Evolutionary conservation across 2,888 invertebrate species (phyloP).

Genomic region (Halictus ligatus): DNA sequence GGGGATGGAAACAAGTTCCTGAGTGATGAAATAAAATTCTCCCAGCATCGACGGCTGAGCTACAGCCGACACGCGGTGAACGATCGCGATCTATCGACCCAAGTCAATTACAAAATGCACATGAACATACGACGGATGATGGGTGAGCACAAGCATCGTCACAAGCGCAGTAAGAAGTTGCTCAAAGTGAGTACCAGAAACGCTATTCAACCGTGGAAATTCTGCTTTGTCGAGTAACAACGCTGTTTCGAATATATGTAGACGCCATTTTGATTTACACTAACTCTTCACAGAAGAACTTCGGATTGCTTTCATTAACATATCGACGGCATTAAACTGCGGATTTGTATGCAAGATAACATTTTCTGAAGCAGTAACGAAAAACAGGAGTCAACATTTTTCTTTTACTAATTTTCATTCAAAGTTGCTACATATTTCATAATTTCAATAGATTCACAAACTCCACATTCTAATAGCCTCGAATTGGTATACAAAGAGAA

Average conservation of each 20-base stretch:
- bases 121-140: conserved; percentile 95
- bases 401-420: background rate
- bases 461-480: too few relatives aligned
- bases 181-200: conserved; percentile 87
- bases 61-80: conserved; percentile 96
- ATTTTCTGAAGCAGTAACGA: background rate
- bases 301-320: too few relatives aligned
- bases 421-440: background rate
- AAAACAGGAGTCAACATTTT: background rate
- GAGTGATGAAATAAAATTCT: conserved; percentile 41
- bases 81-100: conserved; percentile 94
- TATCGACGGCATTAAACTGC: background rate
- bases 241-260: background rate
- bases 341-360: background rate
- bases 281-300: too few relatives aligned
- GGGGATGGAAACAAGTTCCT: conserved; percentile 22
- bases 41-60: conserved; percentile 94
- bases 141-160: conserved; percentile 92
- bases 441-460: too few relatives aligned
- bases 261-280: background rate
- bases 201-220: background rate
- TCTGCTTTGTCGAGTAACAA: background rate
- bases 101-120: conserved; percentile 95
- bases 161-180: conserved; percentile 93
- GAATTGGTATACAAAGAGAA: background rate